Evolutionary conservation across 1,140 invertebrate genomes (phyloP), one percentile per base, ranked within the genome.

Genomic region (Aphaenogaster rudis): DNA sequence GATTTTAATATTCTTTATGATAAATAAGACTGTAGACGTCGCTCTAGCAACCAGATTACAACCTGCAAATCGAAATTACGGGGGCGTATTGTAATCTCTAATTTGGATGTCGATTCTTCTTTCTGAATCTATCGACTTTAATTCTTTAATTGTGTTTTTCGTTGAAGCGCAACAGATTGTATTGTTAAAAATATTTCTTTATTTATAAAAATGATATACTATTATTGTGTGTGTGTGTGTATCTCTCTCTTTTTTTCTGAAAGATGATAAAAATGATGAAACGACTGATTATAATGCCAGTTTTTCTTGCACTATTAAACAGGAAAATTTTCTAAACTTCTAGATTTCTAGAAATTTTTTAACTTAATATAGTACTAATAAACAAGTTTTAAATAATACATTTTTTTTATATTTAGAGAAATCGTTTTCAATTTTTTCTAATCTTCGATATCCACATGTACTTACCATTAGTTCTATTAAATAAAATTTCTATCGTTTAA

Each of bases 1-100:
- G 8, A 61, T n/a, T 76, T 17, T 63, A 50, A 59, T 71, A 81
- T 76, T 76, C 28, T 76, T 2, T 61, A 61, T 59, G 52, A 33
- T 59, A 61, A 82, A 82, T 59, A 59, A 50, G 5, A 11, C 6
- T 13, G n/a, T 13, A 54, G 5, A 7, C 11, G 11, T 71, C 45
- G 50, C 15, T 74, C 13, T 59, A 36, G 36, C 3, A 21, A 71
- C 5, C 9, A 33, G 50, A 67, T 54, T 54, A 69, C n/a, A 42
- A 57, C 8, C 28, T 52, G 48, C 17, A 61, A 39, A 61, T 5
- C 11, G 28, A 61, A 82, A 36, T 74, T 21, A 42, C 13, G 9
- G 9, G 9, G 33, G 17, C 8, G n/a, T 57, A 42, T n/a, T 66
- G 11, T 82, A 74, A 82, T 72, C 52, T 15, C 0, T 80, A 67